Evolutionary conservation across 2,888 invertebrate genomes (phyloP), one percentile per base, ranked within the genome.

Genomic region (Prosopocoilus inquinatus): DNA sequence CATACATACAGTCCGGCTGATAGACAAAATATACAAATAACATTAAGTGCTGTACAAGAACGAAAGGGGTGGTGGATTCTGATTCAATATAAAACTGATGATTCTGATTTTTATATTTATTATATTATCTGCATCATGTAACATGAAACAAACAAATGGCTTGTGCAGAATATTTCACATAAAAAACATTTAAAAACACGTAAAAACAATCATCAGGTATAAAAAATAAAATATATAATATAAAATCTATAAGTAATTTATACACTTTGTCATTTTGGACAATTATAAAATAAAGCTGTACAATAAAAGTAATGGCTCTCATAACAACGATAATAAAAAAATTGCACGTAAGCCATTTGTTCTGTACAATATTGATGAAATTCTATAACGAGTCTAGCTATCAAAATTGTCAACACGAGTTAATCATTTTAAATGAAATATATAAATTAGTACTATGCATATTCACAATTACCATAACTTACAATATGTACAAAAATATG

Each of bases 401-500:
- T 74, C 74, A 76, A 77, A 77, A 77, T 73, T 75, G 76, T 77
- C 76, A 78, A 78, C 77, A 75, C 75, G 75, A 75, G 75, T 75
- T 75, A 77, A 77, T 77, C 73, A 76, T 76, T 59, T 75, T 70
- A 76, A 77, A 76, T 76, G 75, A 77, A 76, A 74, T 75, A 72
- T 68, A 77, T 76, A 75, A 76, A 76, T 77, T 77, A 77, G 74
- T 75, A 74, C 74, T 75, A 75, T 73, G 65, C 73, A 76, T 77
- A 78, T 78, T 76, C 75, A 75, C 73, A 74, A 71, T 67, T 75
- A 75, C 71, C 72, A 71, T 77, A 77, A 78, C 77, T 78, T 79
- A 79, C 78, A 78, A 73, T 80, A 80, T 80, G 75, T 80, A 80
- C 80, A 80, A 80, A 80, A 80, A 80, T 80, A 80, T 79, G 75